These are phyloP conservation scores for Diplodus puntazzo DNA, from an alignment of 2,797 vertebrate species.

Conservation along the genomic window DNA sequence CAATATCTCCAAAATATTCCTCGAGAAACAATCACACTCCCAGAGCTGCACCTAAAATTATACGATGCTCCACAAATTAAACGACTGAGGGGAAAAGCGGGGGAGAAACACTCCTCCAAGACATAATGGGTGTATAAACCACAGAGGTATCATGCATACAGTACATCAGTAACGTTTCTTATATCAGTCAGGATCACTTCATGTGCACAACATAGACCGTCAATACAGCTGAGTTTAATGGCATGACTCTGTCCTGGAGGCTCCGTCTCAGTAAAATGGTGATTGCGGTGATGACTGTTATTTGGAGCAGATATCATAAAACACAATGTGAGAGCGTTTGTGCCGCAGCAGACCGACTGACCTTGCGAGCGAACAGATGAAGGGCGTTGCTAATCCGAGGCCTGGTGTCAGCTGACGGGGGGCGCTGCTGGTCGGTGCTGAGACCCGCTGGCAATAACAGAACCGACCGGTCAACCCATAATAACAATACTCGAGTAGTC, in stretches of 20 bases:
- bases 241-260: not conserved
- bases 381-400: conserved; percentile 80
- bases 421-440: conserved; percentile 3
- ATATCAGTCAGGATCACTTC: not conserved
- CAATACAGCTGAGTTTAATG: not conserved
- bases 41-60: not conserved
- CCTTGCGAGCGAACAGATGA: conserved; percentile 88
- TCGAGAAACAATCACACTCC: not conserved
- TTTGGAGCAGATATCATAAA: not conserved
- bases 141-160: not conserved
- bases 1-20: not conserved
- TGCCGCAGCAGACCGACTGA: conserved; percentile 54
- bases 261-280: not conserved
- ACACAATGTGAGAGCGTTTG: not conserved
- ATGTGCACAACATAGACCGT: not conserved
- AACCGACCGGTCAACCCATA: not conserved
- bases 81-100: not conserved
- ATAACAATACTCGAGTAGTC: not conserved
- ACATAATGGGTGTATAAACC: not conserved
- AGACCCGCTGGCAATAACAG: conserved; percentile 16
- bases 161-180: not conserved
- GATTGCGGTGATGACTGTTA: not conserved
- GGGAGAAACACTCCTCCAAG: not conserved
- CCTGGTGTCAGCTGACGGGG: conserved; percentile 64
- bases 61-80: not conserved